These are phyloP conservation scores for Greenwoodochromis staneri DNA, from an alignment of 2,113 vertebrate genomes.

Conservation along the genomic window DNA sequence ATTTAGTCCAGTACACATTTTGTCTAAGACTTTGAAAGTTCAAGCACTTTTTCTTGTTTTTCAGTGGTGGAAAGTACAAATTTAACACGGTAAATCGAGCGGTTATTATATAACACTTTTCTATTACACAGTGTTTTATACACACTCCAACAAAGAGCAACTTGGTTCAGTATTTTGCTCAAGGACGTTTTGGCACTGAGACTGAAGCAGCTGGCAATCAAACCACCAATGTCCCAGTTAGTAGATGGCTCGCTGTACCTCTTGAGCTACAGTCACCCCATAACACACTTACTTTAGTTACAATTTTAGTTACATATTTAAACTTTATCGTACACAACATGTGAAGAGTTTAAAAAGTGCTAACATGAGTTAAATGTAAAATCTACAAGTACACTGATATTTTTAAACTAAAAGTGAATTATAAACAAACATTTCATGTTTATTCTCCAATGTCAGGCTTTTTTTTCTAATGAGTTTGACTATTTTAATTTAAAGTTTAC, in stretches of 20 bases:
- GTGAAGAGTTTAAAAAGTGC: background rate
- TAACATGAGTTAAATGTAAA: background rate
- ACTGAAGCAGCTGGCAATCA: background rate
- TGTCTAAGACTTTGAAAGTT: background rate
- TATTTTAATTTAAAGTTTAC: background rate
- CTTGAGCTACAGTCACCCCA: background rate
- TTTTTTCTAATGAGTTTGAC: background rate
- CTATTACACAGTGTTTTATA: background rate
- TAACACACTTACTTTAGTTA: background rate
- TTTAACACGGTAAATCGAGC: fast-evolving
- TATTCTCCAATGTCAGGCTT: background rate
- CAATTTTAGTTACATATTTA: background rate
- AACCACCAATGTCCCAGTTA: background rate
- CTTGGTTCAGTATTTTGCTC: background rate
- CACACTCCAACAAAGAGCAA: background rate
- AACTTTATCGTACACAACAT: background rate
- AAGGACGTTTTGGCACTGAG: background rate
- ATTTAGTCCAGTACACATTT: background rate
- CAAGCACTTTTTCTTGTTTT: background rate
- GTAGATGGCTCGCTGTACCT: background rate
- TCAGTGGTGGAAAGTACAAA: background rate
- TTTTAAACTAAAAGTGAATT: background rate
- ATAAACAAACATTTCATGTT: background rate
- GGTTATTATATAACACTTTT: background rate
- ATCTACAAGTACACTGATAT: background rate